Evolutionary conservation across 2,113 vertebrate genomes (phyloP).

Genomic region (Phalacrocorax brasilianus): DNA sequence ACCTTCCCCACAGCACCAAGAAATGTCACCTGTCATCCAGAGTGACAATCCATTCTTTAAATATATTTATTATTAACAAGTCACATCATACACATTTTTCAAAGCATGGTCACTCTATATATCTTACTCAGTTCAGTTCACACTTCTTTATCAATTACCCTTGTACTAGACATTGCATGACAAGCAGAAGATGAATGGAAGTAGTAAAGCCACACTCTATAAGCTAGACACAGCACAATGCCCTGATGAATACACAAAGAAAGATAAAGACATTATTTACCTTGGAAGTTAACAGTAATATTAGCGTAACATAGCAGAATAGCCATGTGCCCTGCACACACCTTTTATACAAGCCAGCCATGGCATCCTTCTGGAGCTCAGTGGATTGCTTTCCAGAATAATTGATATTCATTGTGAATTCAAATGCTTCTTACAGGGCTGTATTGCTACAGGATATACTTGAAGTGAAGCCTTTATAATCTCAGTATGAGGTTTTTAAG

Average conservation of each 20-base stretch:
- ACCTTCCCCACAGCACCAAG: not conserved
- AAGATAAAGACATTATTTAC: conserved; percentile 10
- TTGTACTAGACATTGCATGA: conserved; percentile 1
- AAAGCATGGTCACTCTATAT: conserved; percentile 11
- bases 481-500: not conserved
- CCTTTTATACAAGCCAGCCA: not conserved
- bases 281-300: not conserved
- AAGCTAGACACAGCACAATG: not conserved
- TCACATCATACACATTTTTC: conserved; percentile 27
- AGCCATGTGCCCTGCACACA: not conserved
- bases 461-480: not conserved
- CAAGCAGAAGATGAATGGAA: conserved; percentile 32
- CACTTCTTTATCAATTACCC: conserved; percentile 46
- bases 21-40: not conserved
- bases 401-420: not conserved
- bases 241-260: not conserved
- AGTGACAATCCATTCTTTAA: conserved; percentile 28
- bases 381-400: not conserved
- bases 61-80: conserved; percentile 33
- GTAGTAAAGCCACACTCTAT: not conserved
- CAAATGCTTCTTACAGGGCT: not conserved
- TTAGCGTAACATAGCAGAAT: not conserved
- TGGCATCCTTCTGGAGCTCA: not conserved
- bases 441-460: not conserved
- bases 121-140: conserved; percentile 32